Base-by-base conservation (phyloP, 2,113 vertebrate species). In the Siniperca knerii region DNA sequence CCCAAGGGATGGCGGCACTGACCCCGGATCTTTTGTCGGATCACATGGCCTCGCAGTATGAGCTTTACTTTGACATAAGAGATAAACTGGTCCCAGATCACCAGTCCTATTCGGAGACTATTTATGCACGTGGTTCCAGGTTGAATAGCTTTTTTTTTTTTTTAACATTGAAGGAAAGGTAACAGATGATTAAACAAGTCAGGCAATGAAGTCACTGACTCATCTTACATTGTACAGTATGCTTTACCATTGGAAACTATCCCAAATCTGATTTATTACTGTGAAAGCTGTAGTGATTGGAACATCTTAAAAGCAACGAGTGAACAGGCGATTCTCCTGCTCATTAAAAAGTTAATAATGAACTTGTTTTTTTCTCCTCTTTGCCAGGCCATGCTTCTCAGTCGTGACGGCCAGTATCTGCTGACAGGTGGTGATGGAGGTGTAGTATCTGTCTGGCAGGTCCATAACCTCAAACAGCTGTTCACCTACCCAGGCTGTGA, bases 401-500 rank as follows among this genome's bases (percentile, higher is more conserved):
- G 98, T 81, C 97, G 96, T 9, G 98, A 99, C 2, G 98, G 98
- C 11, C 98, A 99, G 95, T 99, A 99, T 79, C 95, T 99, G 91
- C 96, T 99, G 64, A 97, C 97, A 0, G 98, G 98, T 2, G 98
- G 98, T 15, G 98, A 99, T 78, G 95, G 93, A 0, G 98, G 98
- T 0, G 95, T 99, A 3, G 94, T 99, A 50, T 96, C 96, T 54
- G 96, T 99, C 9, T 97, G 98, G 97, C 97, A 97, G 94, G 94
- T 97, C 81, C 97, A 97, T 57, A 93, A 98, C 94, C 95, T 99
- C 91, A 97, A 97, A 79, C 94, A 95, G 88, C 97, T 99, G 65
- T 99, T 99, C 90, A 94, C 97, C 58, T 99, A 99, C 81, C 98
- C 98, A 0, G 98, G 97, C 46, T 99, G 98, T 3, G 98, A 99